A percentile compares a stretch with the other conserved stretches of the same genome.
phyloP scores from a whole-genome alignment of 2,113 vertebrate species.

The Chloroceryle aenea region DNA sequence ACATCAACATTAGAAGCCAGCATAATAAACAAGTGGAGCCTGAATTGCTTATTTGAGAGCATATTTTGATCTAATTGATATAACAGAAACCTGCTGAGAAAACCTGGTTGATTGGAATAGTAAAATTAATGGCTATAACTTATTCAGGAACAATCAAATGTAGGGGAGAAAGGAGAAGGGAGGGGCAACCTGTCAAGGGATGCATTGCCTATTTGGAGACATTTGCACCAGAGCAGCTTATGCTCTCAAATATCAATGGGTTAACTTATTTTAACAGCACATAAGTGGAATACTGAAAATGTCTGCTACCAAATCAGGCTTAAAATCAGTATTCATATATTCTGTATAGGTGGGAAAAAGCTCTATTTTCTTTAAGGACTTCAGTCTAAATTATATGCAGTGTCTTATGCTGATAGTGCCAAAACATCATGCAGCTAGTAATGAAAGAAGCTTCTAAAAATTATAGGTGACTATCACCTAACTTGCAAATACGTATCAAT shows the following conservation, averaged over 20 bases:
- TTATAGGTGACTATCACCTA: neutral
- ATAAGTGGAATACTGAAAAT: neutral
- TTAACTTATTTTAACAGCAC: neutral
- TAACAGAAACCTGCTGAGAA: conserved; percentile 14
- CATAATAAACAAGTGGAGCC: conserved; percentile 27
- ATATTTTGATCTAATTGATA: conserved; percentile 43
- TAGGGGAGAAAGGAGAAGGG: neutral
- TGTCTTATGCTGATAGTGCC: neutral
- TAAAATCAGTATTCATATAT: neutral
- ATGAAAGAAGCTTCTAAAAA: neutral
- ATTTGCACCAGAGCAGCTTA: neutral
- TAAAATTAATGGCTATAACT: conserved; percentile 18
- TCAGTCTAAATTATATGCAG: neutral
- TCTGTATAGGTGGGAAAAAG: neutral
- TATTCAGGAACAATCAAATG: neutral
- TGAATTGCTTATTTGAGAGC: conserved; percentile 22
- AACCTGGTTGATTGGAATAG: conserved; percentile 14
- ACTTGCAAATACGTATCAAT: neutral
- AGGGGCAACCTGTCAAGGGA: neutral
- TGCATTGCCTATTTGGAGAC: neutral
- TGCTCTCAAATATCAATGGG: neutral
- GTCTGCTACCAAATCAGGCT: neutral
- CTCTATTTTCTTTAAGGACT: neutral
- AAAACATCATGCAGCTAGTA: neutral
- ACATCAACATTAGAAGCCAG: neutral